phyloP scores from a whole-genome alignment of 1,140 invertebrate species.

The Metopolophium dirhodum region DNA sequence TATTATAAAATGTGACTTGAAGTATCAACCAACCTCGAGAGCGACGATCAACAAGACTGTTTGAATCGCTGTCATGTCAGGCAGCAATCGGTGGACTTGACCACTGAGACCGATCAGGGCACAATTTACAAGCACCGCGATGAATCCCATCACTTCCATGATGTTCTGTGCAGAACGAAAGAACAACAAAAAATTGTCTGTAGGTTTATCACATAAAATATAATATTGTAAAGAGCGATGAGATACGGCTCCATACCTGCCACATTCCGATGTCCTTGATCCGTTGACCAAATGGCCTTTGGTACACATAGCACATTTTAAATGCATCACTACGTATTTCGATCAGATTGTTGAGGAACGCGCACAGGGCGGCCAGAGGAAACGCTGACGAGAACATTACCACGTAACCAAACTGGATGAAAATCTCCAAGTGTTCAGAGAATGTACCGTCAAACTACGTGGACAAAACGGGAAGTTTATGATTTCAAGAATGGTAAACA shows the following conservation, averaged over 20 bases:
- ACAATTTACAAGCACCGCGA: conserved; percentile 94
- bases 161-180: conserved; percentile 73
- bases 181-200: conserved; percentile 55
- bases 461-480: not conserved
- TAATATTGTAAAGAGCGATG: not conserved
- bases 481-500: not conserved
- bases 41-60: conserved; percentile 88
- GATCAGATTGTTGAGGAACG: conserved; percentile 90
- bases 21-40: conserved; percentile 70
- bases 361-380: conserved; percentile 90
- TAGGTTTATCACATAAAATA: not conserved
- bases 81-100: conserved; percentile 86
- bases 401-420: conserved; percentile 96
- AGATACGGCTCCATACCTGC: conserved; percentile 74
- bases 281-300: conserved; percentile 88
- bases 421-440: conserved; percentile 97
- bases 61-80: conserved; percentile 82
- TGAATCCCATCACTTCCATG: conserved; percentile 90
- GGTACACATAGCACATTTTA: conserved; percentile 92
- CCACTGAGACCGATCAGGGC: conserved; percentile 91
- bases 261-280: conserved; percentile 96
- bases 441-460: conserved; percentile 89
- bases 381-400: conserved; percentile 96
- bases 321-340: conserved; percentile 96
- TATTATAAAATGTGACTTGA: not conserved